Base-by-base conservation (phyloP, 2,113 vertebrate genomes). In the Carassius auratus region DNA sequence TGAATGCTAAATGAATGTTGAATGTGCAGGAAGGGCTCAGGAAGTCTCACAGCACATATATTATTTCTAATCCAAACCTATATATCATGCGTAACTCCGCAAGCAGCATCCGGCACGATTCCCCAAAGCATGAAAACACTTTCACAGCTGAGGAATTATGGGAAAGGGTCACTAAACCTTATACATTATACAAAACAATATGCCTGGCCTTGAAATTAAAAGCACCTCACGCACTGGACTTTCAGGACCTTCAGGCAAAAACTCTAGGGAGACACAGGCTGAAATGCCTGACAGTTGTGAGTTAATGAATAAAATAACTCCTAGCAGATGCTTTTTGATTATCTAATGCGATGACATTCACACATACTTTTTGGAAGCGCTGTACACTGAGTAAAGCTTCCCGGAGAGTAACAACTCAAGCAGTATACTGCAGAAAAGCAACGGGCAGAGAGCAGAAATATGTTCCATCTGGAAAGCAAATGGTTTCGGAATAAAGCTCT, bases 61-160 rank as follows among this genome's bases (percentile, higher is more conserved):
- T 84, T 42, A 80, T 76, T 73, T 59, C 59, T 75, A 26, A 19
- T 30, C 13, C n/a, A 36, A 78, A 59, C 64, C 23, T 71, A 62
- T 76, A 79, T 26, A 64, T 38, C 45, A 86, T 42, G n/a, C 61
- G 62, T 82, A 45, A 8, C 48, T 42, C 73, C 26, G 42, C 73
- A 21, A 76, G 84, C 88, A 86, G 87, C 87, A 89, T 86, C 64
- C 64, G 19, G 30, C 15, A 69, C 89, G 76, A 89, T 92, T 92
- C 91, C 88, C 90, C 90, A 85, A 86, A 91, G 92, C 92, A 88
- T 90, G 87, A 91, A 93, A 93, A 93, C 91, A 91, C 92, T 93
- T 93, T 93, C 90, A 93, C 90, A 86, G 88, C 90, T 90, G 90
- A 91, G 83, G 89, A 91, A 83, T 85, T 86, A 88, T 85, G 85